phyloP scores from a whole-genome alignment of 2,113 vertebrate genomes.

The pig (Sus scrofa) region DNA sequence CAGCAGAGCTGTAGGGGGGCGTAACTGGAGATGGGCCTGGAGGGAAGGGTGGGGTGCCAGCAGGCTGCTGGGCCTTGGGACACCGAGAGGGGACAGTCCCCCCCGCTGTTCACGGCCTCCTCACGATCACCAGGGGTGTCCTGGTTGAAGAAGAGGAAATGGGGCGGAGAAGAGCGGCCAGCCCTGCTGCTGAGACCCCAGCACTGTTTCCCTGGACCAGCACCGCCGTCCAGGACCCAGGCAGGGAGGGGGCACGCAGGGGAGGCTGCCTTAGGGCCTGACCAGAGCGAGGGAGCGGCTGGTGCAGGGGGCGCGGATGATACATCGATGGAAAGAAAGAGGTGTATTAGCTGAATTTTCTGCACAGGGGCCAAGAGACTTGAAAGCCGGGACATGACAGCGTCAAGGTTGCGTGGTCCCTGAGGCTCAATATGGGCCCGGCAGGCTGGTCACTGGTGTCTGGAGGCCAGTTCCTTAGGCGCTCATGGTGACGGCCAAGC shows the following conservation, averaged over 20 bases:
- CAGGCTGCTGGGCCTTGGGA: neutral
- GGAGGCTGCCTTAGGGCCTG: no score
- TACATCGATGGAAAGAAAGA: neutral
- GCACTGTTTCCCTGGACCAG: no score
- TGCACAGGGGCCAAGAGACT: neutral
- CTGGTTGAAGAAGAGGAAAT: neutral
- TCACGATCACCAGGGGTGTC: neutral
- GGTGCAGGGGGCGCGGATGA: no score
- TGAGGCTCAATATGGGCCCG: no score
- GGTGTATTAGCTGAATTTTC: neutral
- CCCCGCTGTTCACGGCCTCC: neutral
- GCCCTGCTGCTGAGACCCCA: accelerated
- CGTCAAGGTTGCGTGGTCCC: no score
- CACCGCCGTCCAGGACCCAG: no score
- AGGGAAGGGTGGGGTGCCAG: no score
- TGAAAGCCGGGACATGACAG: no score
- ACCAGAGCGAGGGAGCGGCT: neutral
- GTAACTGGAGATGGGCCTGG: accelerated
- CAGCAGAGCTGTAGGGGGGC: neutral
- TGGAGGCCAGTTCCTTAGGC: neutral
- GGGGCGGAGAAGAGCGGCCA: no score
- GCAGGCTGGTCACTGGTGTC: no score
- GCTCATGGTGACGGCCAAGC: neutral
- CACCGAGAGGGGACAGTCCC: accelerated
- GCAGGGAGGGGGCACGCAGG: no score